Base-by-base conservation (phyloP, 92 coral and sea anemone species). In the Epizoanthus illoricatus region DNA sequence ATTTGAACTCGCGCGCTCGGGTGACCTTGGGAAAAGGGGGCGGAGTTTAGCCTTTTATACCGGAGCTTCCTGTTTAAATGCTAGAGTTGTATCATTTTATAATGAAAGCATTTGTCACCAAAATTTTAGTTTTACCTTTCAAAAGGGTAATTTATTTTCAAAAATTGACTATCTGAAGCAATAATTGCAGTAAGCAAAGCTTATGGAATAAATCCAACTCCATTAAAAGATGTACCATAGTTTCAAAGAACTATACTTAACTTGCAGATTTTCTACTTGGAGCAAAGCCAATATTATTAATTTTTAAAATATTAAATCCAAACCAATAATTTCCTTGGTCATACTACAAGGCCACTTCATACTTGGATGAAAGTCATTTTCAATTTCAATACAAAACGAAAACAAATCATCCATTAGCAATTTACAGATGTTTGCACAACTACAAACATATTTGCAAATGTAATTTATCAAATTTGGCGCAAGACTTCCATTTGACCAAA, bases 301-400 rank as follows among this genome's bases (percentile, higher is more conserved):
- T 43, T 71, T 71, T 71, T 71, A 45, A 71, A 71, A 47, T 11
- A 71, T 45, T 71, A n/a, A 71, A 39, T 71, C 16, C 21, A 33
- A 67, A 65, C 12, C 42, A 65, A 39, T 49, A 8, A 49, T 49
- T 45, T 45, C 52, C 52, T 45, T 45, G 52, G 52, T 64, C 13
- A 64, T 21, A 8, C 39, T 41, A 39, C 43, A 67, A 67, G 72
- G 47, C 16, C 72, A 67, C 18, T 36, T 68, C 5, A 68, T 61
- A 16, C 7, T 28, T 39, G 16, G 72, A 68, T 68, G 21, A 39
- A 68, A 68, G 72, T 68, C 72, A 68, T 21, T 24, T n/a, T 16
- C 28, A 68, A 68, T 33, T 64, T 3, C n/a, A 49, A 49, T 49
- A 49, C n/a, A 36, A 39, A 68, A 13, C 3, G 9, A 65, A 65